These are phyloP conservation scores for Pachypanchax playfairii DNA, from an alignment of 2,113 vertebrate genomes.

Conservation along the genomic window DNA sequence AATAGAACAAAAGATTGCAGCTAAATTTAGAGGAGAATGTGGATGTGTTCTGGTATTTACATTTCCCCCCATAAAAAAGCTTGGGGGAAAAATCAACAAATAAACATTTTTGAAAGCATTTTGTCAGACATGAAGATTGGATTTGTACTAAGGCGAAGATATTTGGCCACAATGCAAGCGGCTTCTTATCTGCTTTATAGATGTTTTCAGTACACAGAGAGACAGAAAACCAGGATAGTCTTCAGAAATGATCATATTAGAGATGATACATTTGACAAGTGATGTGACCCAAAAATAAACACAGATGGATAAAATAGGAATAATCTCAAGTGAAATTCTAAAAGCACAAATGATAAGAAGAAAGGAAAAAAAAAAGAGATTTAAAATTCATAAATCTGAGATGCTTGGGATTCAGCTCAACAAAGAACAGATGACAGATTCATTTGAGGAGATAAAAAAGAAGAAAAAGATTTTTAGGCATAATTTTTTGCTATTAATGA, in stretches of 20 bases:
- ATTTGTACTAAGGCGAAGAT: not conserved
- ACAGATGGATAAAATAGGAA: not conserved
- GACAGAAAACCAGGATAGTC: not conserved
- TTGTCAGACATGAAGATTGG: not conserved
- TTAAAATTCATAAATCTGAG: not conserved
- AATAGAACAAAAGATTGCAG: not conserved
- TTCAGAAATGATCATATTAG: not conserved
- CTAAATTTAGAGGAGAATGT: not conserved
- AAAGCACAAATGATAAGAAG: not conserved
- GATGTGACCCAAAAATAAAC: too few species aligned
- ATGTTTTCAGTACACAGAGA: not conserved
- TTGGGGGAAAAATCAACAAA: too few species aligned
- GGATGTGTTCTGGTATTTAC: not conserved
- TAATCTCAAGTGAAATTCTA: too few species aligned
- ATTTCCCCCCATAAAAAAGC: not conserved
- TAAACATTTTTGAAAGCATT: not conserved
- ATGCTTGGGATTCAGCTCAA: not conserved
- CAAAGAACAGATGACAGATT: not conserved
- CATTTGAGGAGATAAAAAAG: not conserved
- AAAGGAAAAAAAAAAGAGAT: not conserved
- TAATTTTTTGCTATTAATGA: conserved; percentile 5
- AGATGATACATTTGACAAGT: not conserved
- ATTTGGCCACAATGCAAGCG: not conserved
- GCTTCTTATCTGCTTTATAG: not conserved
- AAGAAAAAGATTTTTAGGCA: not conserved